Percentiles rank a stretch among this genome's conserved stretches.
Conservation (phyloP, 2,888 invertebrate species). For the Neocrepidodera transversa region DNA sequence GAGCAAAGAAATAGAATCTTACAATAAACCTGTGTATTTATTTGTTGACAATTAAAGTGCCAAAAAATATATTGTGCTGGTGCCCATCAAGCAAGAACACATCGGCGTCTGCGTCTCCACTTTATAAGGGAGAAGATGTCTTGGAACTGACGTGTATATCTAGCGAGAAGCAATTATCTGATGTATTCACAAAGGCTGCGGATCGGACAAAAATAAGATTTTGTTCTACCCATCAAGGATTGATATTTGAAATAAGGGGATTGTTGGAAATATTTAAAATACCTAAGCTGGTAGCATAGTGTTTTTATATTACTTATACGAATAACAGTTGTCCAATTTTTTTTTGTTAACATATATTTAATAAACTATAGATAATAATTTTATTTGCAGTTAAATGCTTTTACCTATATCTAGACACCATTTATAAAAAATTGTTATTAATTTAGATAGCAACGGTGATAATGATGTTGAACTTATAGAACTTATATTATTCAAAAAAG, state of each 20-base stretch:
- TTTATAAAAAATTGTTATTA: too few relatives aligned
- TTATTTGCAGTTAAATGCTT: too few relatives aligned
- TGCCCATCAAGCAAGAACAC: background rate
- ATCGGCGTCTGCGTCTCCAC: background rate
- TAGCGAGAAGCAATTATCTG: background rate
- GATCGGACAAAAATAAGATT: background rate
- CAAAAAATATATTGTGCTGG: background rate
- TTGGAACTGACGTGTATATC: background rate
- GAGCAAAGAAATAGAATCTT: background rate
- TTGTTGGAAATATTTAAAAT: too few relatives aligned
- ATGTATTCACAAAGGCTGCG: background rate
- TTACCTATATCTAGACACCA: too few relatives aligned
- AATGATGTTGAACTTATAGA: too few relatives aligned
- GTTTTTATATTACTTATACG: too few relatives aligned
- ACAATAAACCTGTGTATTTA: background rate
- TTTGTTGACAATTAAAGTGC: slow-evolving; percentile 1
- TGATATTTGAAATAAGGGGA: background rate
- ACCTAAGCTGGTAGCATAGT: too few relatives aligned
- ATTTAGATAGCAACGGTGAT: too few relatives aligned
- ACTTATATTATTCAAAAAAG: too few relatives aligned
- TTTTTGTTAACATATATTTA: too few relatives aligned
- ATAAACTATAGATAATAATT: too few relatives aligned
- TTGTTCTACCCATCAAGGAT: background rate
- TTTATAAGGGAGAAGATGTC: background rate
- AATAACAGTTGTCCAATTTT: too few relatives aligned